These are phyloP conservation scores for Amphiprion ocellaris DNA, from an alignment of 2,113 vertebrate genomes.

Conservation along the genomic window DNA sequence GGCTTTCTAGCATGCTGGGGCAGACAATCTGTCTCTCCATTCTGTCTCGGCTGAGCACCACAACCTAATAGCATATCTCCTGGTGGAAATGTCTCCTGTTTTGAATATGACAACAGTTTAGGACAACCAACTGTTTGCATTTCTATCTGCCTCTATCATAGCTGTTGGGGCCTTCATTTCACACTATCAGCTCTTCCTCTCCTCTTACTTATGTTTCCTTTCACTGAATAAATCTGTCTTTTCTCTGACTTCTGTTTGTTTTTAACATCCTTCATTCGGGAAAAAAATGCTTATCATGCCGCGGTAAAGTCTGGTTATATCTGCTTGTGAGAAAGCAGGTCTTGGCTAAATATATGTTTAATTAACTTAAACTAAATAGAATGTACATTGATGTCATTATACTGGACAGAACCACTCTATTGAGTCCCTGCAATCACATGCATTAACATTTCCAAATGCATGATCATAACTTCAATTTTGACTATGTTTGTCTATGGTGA, in stretches of 20 bases:
- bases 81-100: not conserved
- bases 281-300: not conserved
- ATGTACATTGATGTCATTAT: slow-evolving; percentile 21
- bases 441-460: slow-evolving; percentile 17
- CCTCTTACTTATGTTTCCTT: not conserved
- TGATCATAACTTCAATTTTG: slow-evolving; percentile 3
- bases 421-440: not conserved
- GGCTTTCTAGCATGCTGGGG: slow-evolving; percentile 10
- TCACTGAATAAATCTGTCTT: slow-evolving; percentile 18
- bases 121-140: not conserved
- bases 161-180: not conserved
- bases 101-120: slow-evolving; percentile 14
- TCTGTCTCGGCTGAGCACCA: slow-evolving; percentile 34
- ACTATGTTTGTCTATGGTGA: not conserved
- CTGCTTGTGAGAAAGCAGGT: slow-evolving; percentile 23
- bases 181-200: not conserved
- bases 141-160: not conserved
- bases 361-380: slow-evolving; percentile 29
- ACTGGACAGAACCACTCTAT: not conserved
- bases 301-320: slow-evolving; percentile 1
- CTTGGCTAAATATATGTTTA: slow-evolving; percentile 37
- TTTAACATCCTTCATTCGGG: slow-evolving; percentile 8
- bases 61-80: slow-evolving; percentile 22
- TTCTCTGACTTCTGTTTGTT: slow-evolving; percentile 7
- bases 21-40: slow-evolving; percentile 58